These are phyloP conservation scores for Triops cancriformis DNA, from an alignment of 1,140 invertebrate species.

Conservation along the genomic window DNA sequence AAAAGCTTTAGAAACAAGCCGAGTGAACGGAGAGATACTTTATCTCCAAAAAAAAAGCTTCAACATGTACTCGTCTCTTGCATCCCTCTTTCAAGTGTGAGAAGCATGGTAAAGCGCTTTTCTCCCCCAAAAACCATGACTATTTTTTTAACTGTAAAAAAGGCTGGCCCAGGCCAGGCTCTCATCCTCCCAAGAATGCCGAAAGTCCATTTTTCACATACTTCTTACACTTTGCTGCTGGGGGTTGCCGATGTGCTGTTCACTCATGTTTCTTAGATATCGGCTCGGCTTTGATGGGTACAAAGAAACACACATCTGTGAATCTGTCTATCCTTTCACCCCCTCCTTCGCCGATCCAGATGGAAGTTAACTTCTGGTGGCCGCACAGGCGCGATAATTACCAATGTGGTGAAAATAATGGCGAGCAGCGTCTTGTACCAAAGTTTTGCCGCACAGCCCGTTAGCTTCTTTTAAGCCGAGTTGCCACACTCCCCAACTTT, in stretches of 20 bases:
- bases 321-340: background rate
- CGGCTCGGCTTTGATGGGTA: background rate
- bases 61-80: background rate
- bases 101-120: background rate
- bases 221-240: background rate
- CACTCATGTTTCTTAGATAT: background rate
- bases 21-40: background rate
- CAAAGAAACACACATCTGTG: background rate
- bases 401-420: constrained; percentile 10
- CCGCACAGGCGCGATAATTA: background rate
- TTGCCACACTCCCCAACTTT: too few species aligned
- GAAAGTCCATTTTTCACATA: background rate
- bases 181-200: background rate
- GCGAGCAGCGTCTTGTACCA: background rate
- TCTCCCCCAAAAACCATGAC: background rate
- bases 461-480: background rate
- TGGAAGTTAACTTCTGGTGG: background rate
- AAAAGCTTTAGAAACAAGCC: background rate
- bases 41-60: background rate
- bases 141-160: constrained; percentile 1
- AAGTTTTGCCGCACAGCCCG: background rate
- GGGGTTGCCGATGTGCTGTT: background rate
- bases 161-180: background rate
- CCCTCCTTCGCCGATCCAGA: background rate
- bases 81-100: background rate